These are phyloP conservation scores for Trichomalopsis sarcophagae DNA, from an alignment of 1,140 invertebrate genomes.

Conservation along the genomic window DNA sequence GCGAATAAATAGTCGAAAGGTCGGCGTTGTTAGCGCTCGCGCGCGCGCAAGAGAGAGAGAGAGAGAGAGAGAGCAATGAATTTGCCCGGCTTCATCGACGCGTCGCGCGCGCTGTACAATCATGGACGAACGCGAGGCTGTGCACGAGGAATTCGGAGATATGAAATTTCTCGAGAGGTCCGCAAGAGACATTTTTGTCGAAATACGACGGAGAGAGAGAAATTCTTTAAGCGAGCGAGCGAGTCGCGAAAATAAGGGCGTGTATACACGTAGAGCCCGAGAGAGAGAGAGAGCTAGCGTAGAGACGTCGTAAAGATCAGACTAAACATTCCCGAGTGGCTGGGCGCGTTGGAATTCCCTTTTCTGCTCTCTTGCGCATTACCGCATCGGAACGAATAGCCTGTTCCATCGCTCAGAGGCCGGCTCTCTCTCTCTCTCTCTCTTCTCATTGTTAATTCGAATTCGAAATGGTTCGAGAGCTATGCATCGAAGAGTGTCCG, in stretches of 20 bases:
- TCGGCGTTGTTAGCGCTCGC: constrained; percentile 46
- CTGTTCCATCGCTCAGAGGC: constrained; percentile 4
- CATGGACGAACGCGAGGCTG: too few species aligned
- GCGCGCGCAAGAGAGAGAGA: too few species aligned
- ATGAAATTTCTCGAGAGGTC: neutral
- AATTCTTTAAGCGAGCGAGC: neutral
- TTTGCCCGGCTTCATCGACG: neutral
- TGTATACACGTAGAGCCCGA: neutral
- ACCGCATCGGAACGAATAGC: constrained; percentile 13
- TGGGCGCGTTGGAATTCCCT: neutral
- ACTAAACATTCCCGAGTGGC: constrained; percentile 17
- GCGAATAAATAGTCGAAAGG: constrained; percentile 54
- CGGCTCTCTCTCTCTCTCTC: too few species aligned
- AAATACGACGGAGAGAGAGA: neutral
- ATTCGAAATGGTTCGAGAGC: constrained; percentile 24
- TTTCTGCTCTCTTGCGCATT: constrained; percentile 6
- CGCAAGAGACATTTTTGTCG: neutral
- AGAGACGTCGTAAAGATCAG: constrained; percentile 15
- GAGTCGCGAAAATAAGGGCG: neutral
- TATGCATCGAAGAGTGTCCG: constrained; percentile 24
- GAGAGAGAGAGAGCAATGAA: constrained; percentile 14
- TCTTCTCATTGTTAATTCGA: constrained; percentile 37
- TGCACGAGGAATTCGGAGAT: neutral
- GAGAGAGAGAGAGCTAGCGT: neutral
- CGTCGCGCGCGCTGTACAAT: too few species aligned